Conservation (phyloP, 1,140 invertebrate genomes). For the Cataglyphis hispanica region DNA sequence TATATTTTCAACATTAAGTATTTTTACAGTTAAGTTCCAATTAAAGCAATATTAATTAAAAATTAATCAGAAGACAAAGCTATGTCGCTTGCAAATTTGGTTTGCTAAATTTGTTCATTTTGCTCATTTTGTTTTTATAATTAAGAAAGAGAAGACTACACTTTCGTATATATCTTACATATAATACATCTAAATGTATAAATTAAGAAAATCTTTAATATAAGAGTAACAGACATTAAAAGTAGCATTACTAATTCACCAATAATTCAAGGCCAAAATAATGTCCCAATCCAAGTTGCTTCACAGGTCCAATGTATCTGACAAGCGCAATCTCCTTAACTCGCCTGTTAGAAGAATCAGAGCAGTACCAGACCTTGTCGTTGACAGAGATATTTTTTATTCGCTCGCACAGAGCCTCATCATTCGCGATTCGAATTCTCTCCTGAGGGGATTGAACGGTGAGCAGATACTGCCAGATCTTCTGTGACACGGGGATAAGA, state of each 20-base stretch:
- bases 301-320: constrained; percentile 87
- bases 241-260: constrained; percentile 82
- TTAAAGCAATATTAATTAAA: neutral
- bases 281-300: constrained; percentile 86
- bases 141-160: neutral
- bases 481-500: constrained; percentile 78
- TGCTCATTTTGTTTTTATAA: neutral
- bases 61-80: neutral
- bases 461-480: constrained; percentile 86
- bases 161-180: neutral
- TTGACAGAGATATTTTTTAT: constrained; percentile 82
- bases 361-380: constrained; percentile 75
- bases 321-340: constrained; percentile 81
- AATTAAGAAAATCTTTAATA: constrained; percentile 5
- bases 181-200: constrained; percentile 19
- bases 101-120: constrained; percentile 1
- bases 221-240: constrained; percentile 2
- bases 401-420: constrained; percentile 83
- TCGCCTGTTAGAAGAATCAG: constrained; percentile 43
- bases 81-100: neutral
- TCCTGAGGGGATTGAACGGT: constrained; percentile 85
- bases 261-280: constrained; percentile 88
- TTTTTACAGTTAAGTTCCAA: neutral
- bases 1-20: neutral
- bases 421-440: constrained; percentile 85